Conservation (phyloP, 2,888 invertebrate species). For the Sphaerophoria taeniata region DNA sequence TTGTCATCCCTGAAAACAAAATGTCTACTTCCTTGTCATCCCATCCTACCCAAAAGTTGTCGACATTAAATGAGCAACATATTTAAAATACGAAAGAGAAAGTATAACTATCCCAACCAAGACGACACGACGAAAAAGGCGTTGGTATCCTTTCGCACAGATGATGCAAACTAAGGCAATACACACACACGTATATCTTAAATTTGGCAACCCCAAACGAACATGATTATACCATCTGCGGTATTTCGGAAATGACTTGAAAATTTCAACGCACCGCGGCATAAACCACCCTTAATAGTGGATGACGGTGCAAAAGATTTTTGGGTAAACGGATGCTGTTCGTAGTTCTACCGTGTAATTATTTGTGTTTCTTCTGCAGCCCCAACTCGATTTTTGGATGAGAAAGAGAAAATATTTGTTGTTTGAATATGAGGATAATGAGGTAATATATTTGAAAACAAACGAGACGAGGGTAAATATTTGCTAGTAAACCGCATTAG, state of each 20-base stretch:
- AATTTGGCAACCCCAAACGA: slow-evolving; percentile 53
- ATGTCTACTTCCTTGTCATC: too few relatives aligned
- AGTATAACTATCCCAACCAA: slow-evolving; percentile 57
- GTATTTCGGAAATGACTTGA: slow-evolving; percentile 57
- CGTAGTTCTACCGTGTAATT: slow-evolving; percentile 2
- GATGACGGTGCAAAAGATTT: slow-evolving; percentile 22
- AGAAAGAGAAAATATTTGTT: neutral
- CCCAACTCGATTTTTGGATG: too few relatives aligned
- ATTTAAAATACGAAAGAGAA: slow-evolving; percentile 52
- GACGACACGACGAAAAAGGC: slow-evolving; percentile 5
- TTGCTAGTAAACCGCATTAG: neutral
- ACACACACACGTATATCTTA: too few relatives aligned
- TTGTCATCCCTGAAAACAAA: neutral
- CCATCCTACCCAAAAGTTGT: neutral
- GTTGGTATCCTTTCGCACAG: too few relatives aligned
- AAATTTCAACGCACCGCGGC: slow-evolving; percentile 42
- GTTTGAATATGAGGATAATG: neutral
- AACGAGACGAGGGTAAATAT: neutral
- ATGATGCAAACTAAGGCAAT: too few relatives aligned
- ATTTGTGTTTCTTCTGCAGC: neutral
- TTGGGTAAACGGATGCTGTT: slow-evolving; percentile 11
- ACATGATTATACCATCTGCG: slow-evolving; percentile 68
- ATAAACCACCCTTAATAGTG: slow-evolving; percentile 17
- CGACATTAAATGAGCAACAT: slow-evolving; percentile 49
- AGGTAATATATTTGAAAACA: neutral